Evolutionary conservation across 2,113 vertebrate species (phyloP).

Genomic region (Hemiprocne comata): DNA sequence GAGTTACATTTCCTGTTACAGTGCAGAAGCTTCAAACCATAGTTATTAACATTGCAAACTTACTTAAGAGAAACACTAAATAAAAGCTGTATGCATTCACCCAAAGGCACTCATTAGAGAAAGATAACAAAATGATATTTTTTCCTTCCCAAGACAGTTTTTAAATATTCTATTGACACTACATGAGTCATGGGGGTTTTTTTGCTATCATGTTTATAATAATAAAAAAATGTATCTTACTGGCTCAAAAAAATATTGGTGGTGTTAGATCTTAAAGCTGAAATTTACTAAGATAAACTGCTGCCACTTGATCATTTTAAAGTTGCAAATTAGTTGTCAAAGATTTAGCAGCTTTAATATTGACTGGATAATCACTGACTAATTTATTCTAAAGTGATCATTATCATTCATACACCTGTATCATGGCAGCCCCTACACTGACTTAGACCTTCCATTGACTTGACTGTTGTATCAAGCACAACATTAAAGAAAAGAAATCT

Average conservation of each 20-base stretch:
- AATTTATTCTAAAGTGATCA: background rate
- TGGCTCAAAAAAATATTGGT: background rate
- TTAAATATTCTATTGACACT: background rate
- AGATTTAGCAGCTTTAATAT: background rate
- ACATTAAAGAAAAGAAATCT: background rate
- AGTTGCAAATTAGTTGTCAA: background rate
- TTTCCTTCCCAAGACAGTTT: background rate
- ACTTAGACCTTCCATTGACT: background rate
- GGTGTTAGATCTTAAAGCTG: background rate
- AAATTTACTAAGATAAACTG: background rate
- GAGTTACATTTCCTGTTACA: background rate
- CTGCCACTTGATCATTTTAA: background rate
- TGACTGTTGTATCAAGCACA: background rate
- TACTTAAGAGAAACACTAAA: background rate
- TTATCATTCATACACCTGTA: background rate
- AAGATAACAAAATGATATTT: background rate
- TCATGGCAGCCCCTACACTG: background rate
- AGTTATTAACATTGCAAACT: background rate
- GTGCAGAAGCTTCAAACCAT: background rate
- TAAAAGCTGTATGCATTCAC: background rate
- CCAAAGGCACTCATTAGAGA: background rate
- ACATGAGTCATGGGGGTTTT: too few relatives aligned
- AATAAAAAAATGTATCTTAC: background rate
- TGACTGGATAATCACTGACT: background rate
- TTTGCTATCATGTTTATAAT: background rate